Evolutionary conservation across 2,888 invertebrate species (phyloP).

Genomic region (Pristionchus fissidentatus): DNA sequence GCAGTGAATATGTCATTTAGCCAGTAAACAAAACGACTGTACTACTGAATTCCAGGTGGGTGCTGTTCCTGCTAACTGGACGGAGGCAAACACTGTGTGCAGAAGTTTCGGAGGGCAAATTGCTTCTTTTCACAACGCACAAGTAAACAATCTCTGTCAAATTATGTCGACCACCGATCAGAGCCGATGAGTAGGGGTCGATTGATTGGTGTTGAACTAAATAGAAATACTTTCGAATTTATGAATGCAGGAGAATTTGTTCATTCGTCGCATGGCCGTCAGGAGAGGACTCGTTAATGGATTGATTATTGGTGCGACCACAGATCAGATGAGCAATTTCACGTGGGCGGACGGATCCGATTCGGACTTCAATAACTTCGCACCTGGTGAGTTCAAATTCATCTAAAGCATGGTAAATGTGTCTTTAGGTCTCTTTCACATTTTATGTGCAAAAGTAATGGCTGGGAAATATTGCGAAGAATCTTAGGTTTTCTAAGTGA

Average conservation of each 20-base stretch:
- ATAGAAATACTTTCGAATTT: no score
- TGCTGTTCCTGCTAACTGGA: neutral
- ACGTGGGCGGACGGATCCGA: neutral
- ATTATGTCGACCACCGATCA: no score
- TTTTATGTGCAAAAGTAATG: no score
- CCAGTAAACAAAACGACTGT: no score
- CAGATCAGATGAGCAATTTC: neutral
- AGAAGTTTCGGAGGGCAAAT: slow-evolving; percentile 7
- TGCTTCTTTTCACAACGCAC: neutral
- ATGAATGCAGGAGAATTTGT: neutral
- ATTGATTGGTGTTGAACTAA: no score
- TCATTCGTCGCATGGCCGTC: neutral
- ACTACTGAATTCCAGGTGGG: neutral
- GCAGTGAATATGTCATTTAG: no score
- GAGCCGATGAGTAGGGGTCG: no score
- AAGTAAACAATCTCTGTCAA: no score
- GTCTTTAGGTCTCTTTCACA: no score
- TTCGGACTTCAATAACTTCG: neutral
- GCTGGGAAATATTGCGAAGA: no score
- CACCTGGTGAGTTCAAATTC: neutral
- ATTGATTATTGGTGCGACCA: neutral
- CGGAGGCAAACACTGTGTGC: slow-evolving; percentile 15
- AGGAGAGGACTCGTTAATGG: neutral
- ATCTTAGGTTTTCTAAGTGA: no score
- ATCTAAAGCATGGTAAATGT: no score